Base-by-base conservation (phyloP, 2,888 invertebrate species). In the Parnassius apollo region DNA sequence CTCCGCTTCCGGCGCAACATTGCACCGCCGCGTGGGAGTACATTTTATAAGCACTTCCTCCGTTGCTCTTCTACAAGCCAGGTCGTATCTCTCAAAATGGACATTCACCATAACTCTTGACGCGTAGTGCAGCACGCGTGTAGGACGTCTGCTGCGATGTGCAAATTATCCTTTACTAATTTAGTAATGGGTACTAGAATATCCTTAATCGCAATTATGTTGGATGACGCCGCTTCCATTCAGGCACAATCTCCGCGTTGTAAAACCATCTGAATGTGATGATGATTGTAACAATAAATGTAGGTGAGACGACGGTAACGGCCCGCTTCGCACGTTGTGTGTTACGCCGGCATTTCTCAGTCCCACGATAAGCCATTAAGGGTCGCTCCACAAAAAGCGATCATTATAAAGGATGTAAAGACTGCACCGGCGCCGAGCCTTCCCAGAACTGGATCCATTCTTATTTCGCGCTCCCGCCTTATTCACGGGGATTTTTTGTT, bases 391-490 rank as follows among this genome's bases (percentile, higher is more conserved):
- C 85, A 90, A 91, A 90, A 90, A 90, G 82, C 79, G 81, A 85
- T 87, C 86, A 86, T 89, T 89, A 90, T 84, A 88, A 88, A 87
- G 82, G 84, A 87, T 87, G 82, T 86, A 87, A 88, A 88, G 88
- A 85, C 85, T 85, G 82, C 85, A 82, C 82, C 88, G 88, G 88
- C 88, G 87, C 85, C 87, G 88, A 79, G 77, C 87, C 90, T 91
- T 91, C 91, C 82, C 86, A 88, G 91, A 91, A 91, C 77, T 81
- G 83, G 75, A 79, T 74, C 89, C 87, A 91, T 91, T 91, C 90
- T 91, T 88, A 88, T 90, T 90, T 90, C 82, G 90, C 87, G 88
- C 86, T 87, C 88, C 87, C 85, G 88, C 87, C 85, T 86, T 91
- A 88, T 91, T 91, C 87, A 88, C 78, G 74, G 77, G 70, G 74